Percentiles rank a stretch among this genome's conserved stretches.
phyloP scores from a whole-genome alignment of 2,797 vertebrate species.

The Pteropus rufus region DNA sequence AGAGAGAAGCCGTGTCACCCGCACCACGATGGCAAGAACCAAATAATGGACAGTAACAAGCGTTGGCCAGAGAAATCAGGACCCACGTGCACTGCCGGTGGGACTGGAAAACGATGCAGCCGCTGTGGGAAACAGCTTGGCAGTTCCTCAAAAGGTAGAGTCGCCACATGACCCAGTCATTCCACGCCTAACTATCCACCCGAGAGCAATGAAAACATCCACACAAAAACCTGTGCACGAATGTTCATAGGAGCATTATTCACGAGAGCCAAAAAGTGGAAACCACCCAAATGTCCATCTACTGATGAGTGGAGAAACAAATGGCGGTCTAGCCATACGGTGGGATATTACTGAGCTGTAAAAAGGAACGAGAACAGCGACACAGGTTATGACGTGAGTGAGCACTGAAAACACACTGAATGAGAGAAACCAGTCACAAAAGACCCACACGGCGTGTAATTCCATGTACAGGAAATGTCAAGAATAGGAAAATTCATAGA shows the following conservation, averaged over 20 bases:
- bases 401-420: background rate
- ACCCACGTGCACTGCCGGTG: fast-evolving
- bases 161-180: background rate
- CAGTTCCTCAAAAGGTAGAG: background rate
- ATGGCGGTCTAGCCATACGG: fast-evolving
- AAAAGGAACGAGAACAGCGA: fast-evolving
- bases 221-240: fast-evolving
- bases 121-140: background rate
- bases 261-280: background rate
- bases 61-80: fast-evolving
- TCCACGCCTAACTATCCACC: background rate
- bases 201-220: background rate
- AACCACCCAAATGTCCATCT: fast-evolving
- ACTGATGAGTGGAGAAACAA: fast-evolving
- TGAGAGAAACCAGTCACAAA: background rate
- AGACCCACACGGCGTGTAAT: fast-evolving
- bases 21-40: fast-evolving
- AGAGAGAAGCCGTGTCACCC: background rate
- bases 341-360: fast-evolving
- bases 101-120: fast-evolving
- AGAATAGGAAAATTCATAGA: fast-evolving
- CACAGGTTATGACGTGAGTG: fast-evolving
- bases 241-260: background rate
- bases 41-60: background rate
- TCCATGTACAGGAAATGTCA: fast-evolving